Evolutionary conservation across 2,888 invertebrate genomes (phyloP).

Genomic region (Cephus spinipes): DNA sequence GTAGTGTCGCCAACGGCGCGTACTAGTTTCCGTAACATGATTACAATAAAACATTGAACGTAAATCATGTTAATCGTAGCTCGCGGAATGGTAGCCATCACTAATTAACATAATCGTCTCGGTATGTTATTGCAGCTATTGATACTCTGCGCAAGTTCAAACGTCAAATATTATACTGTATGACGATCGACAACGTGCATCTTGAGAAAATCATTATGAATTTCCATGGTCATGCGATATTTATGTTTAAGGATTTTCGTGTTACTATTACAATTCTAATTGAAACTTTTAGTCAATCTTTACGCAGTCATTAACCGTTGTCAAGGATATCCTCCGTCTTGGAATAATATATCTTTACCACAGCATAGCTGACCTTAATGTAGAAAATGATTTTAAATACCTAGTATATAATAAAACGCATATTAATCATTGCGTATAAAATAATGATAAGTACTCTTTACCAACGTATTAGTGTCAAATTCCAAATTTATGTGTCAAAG

Average conservation of each 20-base stretch:
- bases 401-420: too few species aligned
- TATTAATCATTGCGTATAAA: not conserved
- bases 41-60: slow-evolving; percentile 40
- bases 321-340: not conserved
- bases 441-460: not conserved
- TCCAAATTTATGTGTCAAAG: not conserved
- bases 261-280: not conserved
- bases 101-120: slow-evolving; percentile 48
- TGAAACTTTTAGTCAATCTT: not conserved
- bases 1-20: not conserved
- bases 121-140: slow-evolving; percentile 10
- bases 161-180: not conserved
- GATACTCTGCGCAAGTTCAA: not conserved
- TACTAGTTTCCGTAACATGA: not conserved
- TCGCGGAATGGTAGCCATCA: slow-evolving; percentile 39
- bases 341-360: not conserved
- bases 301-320: not conserved
- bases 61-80: slow-evolving; percentile 57
- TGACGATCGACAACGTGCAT: not conserved
- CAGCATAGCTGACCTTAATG: not conserved
- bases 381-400: not conserved
- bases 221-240: not conserved
- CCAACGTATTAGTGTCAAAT: not conserved
- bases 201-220: not conserved
- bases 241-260: not conserved